Evolutionary conservation across 2,797 vertebrate species (phyloP).

Genomic region (Anabacerthia variegaticeps): DNA sequence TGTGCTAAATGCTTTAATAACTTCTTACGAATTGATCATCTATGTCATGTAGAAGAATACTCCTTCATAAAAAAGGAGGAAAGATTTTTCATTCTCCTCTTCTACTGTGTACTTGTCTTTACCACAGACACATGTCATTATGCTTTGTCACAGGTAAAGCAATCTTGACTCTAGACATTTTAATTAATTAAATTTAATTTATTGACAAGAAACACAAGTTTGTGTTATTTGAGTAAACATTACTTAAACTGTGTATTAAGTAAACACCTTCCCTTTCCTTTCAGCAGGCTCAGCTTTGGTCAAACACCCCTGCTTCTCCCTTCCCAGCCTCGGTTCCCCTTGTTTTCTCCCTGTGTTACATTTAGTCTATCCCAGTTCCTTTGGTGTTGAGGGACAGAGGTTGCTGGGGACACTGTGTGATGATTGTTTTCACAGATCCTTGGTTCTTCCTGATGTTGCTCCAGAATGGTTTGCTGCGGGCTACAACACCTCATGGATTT

Average conservation of each 20-base stretch:
- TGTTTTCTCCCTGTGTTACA: neutral
- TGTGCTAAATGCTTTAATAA: neutral
- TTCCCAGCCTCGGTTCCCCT: neutral
- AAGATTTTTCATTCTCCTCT: neutral
- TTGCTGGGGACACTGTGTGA: accelerated
- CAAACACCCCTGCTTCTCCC: neutral
- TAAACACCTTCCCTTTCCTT: neutral
- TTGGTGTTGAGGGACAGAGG: neutral
- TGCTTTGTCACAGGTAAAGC: neutral
- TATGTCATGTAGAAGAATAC: neutral
- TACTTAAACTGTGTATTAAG: neutral
- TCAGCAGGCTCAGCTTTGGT: neutral
- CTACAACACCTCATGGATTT: neutral
- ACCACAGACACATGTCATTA: neutral
- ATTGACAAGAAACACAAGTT: neutral
- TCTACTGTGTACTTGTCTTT: neutral
- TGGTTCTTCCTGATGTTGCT: neutral
- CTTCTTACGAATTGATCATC: neutral
- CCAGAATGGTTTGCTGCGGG: neutral
- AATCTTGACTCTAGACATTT: neutral
- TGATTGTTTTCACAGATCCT: neutral
- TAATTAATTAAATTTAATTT: neutral
- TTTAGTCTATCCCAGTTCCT: neutral
- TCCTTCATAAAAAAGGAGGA: neutral
- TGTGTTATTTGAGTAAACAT: neutral